Percentiles rank a stretch among this genome's conserved stretches.
These are phyloP conservation scores for Enteromius paludinosus DNA, from an alignment of 2,797 vertebrate species.

Conservation along the genomic window DNA sequence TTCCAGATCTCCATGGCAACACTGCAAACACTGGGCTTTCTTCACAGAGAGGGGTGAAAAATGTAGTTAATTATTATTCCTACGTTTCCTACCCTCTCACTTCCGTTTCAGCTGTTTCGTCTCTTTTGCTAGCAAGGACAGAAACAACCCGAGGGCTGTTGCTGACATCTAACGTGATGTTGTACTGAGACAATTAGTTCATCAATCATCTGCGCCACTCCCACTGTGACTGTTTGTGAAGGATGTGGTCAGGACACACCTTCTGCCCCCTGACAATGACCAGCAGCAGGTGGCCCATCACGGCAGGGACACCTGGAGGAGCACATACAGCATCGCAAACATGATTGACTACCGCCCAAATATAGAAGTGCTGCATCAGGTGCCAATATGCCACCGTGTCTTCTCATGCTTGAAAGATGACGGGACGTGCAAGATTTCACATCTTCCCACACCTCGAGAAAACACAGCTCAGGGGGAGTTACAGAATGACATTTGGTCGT, in stretches of 20 bases:
- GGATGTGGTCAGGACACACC: constrained; percentile 12
- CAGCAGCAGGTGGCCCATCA: constrained; percentile 32
- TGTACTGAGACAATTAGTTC: constrained; percentile 15
- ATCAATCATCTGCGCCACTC: constrained; percentile 25
- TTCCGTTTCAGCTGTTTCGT: constrained; percentile 32
- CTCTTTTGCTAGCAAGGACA: constrained; percentile 17
- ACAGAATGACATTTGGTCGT: background rate
- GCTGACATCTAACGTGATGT: background rate
- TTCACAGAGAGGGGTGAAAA: constrained; percentile 60
- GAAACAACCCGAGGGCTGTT: background rate
- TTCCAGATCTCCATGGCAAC: constrained; percentile 74
- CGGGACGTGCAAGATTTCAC: constrained; percentile 21
- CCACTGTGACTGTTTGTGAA: constrained; percentile 14
- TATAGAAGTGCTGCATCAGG: constrained; percentile 62
- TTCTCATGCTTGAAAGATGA: constrained; percentile 35
- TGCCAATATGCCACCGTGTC: constrained; percentile 57
- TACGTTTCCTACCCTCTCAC: constrained; percentile 36
- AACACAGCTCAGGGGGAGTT: constrained; percentile 19
- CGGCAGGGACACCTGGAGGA: constrained; percentile 51
- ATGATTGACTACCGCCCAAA: constrained; percentile 66
- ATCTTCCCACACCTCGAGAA: constrained; percentile 30
- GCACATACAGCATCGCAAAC: constrained; percentile 59
- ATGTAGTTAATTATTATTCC: constrained; percentile 63
- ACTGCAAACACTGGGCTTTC: constrained; percentile 66
- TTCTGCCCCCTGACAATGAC: constrained; percentile 28